phyloP scores from a whole-genome alignment of 2,888 invertebrate species.

The Hirtodrosophila histrioides region DNA sequence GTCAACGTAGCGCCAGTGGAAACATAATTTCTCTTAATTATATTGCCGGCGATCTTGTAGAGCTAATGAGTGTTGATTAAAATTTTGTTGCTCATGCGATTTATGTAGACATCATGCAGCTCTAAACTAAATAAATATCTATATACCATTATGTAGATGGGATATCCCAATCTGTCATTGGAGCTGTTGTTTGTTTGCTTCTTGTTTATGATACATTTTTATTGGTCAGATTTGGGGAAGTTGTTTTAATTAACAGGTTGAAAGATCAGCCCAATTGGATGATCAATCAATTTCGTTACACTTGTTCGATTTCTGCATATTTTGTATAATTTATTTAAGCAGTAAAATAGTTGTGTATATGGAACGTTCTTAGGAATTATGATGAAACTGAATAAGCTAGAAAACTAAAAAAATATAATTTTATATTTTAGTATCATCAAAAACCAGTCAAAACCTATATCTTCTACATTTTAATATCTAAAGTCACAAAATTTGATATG shows the following conservation, averaged over 20 bases:
- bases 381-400: too few relatives aligned
- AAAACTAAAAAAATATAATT: too few relatives aligned
- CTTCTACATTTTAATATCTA: too few relatives aligned
- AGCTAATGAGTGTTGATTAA: slow-evolving; percentile 80
- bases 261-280: slow-evolving; percentile 55
- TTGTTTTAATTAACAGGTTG: slow-evolving; percentile 44
- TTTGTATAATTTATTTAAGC: slow-evolving; percentile 16
- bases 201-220: slow-evolving; percentile 42
- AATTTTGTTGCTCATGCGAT: slow-evolving; percentile 58
- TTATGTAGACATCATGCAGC: slow-evolving; percentile 49
- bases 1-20: slow-evolving; percentile 71
- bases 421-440: too few relatives aligned
- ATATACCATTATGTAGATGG: slow-evolving; percentile 26
- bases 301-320: slow-evolving; percentile 18
- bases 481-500: too few relatives aligned
- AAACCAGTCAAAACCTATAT: too few relatives aligned
- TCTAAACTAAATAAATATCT: slow-evolving; percentile 1
- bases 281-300: slow-evolving; percentile 61
- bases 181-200: slow-evolving; percentile 6
- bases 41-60: slow-evolving; percentile 73
- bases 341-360: slow-evolving; percentile 2
- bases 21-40: slow-evolving; percentile 82
- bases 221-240: slow-evolving; percentile 32
- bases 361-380: too few relatives aligned
- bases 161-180: slow-evolving; percentile 66